These are phyloP conservation scores for Drosophila hamatofila DNA, from an alignment of 2,888 invertebrate genomes.

Conservation along the genomic window DNA sequence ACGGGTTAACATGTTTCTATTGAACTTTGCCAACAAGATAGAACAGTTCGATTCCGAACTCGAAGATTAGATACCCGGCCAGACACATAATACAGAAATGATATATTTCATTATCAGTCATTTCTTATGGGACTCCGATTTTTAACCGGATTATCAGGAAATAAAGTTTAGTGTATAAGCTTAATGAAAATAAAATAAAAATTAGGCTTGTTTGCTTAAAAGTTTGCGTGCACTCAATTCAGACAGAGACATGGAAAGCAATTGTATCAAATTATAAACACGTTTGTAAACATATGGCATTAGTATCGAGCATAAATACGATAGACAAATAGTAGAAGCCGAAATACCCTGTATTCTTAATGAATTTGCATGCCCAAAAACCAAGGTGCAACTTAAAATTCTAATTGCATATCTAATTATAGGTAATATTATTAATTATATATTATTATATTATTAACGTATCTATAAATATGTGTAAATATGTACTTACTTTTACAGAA, in stretches of 20 bases:
- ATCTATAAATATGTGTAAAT: background rate
- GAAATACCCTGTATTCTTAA: background rate
- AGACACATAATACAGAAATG: background rate
- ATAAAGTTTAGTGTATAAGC: background rate
- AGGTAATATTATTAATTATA: background rate
- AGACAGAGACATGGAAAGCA: background rate
- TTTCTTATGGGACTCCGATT: background rate
- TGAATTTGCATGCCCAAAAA: background rate
- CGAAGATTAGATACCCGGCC: slow-evolving; percentile 5
- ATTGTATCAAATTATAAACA: slow-evolving; percentile 5
- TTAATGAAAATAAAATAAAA: background rate
- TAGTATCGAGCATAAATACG: background rate
- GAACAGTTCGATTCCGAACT: background rate
- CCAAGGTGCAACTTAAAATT: background rate
- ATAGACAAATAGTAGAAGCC: background rate
- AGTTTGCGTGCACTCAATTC: background rate
- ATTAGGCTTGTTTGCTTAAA: background rate
- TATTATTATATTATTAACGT: background rate
- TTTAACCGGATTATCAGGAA: background rate
- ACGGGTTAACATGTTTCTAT: background rate
- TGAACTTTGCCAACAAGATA: slow-evolving; percentile 10
- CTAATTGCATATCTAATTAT: background rate
- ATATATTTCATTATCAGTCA: background rate
- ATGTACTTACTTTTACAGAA: slow-evolving; percentile 9
- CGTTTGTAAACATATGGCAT: slow-evolving; percentile 2